Conservation (phyloP, 2,113 vertebrate genomes). For the Mus spicilegus region DNA sequence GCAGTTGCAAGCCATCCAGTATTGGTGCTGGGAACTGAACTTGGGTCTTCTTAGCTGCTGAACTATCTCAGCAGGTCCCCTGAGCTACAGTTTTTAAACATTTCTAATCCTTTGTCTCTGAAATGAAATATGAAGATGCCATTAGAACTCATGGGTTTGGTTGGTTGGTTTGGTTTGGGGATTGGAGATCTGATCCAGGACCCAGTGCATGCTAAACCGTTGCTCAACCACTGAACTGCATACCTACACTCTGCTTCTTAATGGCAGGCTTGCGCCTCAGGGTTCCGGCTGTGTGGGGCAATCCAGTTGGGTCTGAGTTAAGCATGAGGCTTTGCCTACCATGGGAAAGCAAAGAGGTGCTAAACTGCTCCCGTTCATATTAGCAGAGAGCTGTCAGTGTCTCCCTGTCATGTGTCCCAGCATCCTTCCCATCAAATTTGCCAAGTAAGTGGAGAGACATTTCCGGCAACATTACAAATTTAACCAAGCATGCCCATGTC, state of each 20-base stretch:
- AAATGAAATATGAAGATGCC: neutral
- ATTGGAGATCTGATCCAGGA: neutral
- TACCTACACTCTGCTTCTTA: neutral
- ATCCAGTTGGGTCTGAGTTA: neutral
- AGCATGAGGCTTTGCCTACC: neutral
- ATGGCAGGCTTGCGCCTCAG: neutral
- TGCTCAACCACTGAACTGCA: neutral
- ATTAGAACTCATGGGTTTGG: neutral
- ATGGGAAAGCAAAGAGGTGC: slow-evolving; percentile 50
- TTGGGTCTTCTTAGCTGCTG: too few relatives aligned
- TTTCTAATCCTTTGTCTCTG: neutral
- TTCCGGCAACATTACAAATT: slow-evolving; percentile 83
- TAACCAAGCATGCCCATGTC: slow-evolving; percentile 75
- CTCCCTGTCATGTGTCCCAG: slow-evolving; percentile 46
- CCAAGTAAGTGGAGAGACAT: slow-evolving; percentile 78
- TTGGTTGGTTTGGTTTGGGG: neutral
- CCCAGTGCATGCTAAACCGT: neutral
- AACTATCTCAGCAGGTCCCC: neutral
- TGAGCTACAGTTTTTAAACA: neutral
- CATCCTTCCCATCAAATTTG: slow-evolving; percentile 72
- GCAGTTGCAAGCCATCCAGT: neutral
- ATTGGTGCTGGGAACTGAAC: neutral
- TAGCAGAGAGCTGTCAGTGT: slow-evolving; percentile 64
- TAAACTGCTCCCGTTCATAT: slow-evolving; percentile 58
- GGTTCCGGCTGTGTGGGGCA: neutral